Evolutionary conservation across 2,888 invertebrate species (phyloP).

Genomic region (Lagria hirta): DNA sequence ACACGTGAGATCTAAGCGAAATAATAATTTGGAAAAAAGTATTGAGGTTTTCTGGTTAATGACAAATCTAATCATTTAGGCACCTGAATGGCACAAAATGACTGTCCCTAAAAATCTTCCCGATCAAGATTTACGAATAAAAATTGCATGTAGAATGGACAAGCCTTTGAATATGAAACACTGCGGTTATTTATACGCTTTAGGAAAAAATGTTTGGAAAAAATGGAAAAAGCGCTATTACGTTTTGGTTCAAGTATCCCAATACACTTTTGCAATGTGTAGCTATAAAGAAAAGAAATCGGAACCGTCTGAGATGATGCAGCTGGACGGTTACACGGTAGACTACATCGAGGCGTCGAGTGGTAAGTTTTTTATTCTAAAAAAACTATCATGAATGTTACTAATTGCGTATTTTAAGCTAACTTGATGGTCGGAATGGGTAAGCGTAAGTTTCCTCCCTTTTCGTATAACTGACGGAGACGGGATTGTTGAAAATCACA

Average conservation of each 20-base stretch:
- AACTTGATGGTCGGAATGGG: constrained; percentile 92
- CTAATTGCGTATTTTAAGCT: constrained; percentile 59
- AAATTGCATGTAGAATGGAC: constrained; percentile 97
- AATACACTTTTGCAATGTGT: constrained; percentile 99
- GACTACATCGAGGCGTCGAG: constrained; percentile 97
- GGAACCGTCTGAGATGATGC: constrained; percentile 99
- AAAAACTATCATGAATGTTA: not conserved
- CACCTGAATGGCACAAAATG: constrained; percentile 99
- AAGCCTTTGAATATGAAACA: constrained; percentile 99
- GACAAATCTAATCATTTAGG: constrained; percentile 55
- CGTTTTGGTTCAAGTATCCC: constrained; percentile 98
- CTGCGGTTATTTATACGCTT: constrained; percentile 89
- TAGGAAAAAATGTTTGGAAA: constrained; percentile 97
- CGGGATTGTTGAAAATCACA: constrained; percentile 26
- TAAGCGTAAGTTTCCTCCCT: constrained; percentile 57
- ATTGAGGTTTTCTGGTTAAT: no score
- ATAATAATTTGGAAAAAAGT: constrained; percentile 1
- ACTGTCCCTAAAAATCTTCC: constrained; percentile 90
- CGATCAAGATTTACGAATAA: constrained; percentile 94
- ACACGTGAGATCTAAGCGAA: constrained; percentile 23
- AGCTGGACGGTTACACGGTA: constrained; percentile 98
- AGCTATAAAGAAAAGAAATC: constrained; percentile 99
- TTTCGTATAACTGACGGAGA: constrained; percentile 26
- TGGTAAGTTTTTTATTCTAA: constrained; percentile 60
- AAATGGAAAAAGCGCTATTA: constrained; percentile 99